Base-by-base conservation (phyloP, 2,888 invertebrate genomes). In the Zaprionus obscuricornis region DNA sequence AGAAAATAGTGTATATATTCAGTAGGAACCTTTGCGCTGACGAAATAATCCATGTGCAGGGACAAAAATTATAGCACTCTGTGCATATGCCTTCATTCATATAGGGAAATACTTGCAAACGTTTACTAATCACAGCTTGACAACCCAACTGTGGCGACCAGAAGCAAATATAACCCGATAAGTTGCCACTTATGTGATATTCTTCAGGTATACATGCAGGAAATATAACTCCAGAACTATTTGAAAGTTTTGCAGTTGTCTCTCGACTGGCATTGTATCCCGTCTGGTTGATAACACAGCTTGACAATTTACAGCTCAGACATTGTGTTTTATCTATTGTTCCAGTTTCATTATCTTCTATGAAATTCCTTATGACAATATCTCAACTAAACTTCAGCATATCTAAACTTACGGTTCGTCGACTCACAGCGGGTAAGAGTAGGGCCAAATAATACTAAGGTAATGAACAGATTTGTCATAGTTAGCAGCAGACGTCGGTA, bases 101-200 rank as follows among this genome's bases (percentile, higher is more conserved):
- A 17, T 13, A 8, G 3, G 14, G 1, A n/a, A n/a, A n/a, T n/a
- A n/a, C n/a, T n/a, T n/a, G n/a, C n/a, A n/a, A n/a, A n/a, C n/a
- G n/a, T n/a, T n/a, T n/a, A 7, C n/a, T 1, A 5, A 29, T 20
- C 1, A 7, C 6, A 6, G 31, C 10, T 6, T 24, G 29, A 13
- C 54, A 54, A 1, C 54, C 31, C 14, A 50, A 1, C 1, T 6
- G 0, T 1, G 8, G 6, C 1, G 55, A 39, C 50, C 55, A 55
- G 20, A 55, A 55, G 5, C 55, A 55, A 33, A 39, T 4, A 10
- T 55, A 49, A 8, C 13, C 10, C 18, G 6, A 10, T 10, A 55
- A 18, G 2, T 26, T 55, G 55, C 43, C 43, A 22, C 3, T 10
- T 37, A 57, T 5, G 1, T 8, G 5, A 24, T 52, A 54, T 6